Evolutionary conservation across 1,140 invertebrate genomes (phyloP).

Genomic region (Achatina immaculata): DNA sequence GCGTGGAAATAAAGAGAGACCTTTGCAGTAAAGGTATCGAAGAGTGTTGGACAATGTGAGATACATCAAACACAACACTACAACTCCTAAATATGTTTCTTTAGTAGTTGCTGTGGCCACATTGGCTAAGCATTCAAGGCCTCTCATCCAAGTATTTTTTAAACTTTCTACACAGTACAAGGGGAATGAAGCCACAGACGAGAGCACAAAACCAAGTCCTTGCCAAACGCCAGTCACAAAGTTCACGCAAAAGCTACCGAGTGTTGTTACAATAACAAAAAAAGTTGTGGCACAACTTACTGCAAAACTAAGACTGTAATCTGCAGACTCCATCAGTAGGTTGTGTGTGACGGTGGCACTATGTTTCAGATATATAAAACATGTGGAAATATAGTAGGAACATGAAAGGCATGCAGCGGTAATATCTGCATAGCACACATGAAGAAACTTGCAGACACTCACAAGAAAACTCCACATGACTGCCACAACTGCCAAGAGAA

Average conservation of each 20-base stretch:
- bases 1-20: conserved; percentile 39
- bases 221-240: conserved; percentile 38
- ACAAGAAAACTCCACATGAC: not conserved
- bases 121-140: not conserved
- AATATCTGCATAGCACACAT: not conserved
- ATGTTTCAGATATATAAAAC: not conserved
- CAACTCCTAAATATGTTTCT: conserved; percentile 47
- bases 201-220: conserved; percentile 40
- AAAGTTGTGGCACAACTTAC: not conserved
- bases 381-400: not conserved
- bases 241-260: conserved; percentile 38
- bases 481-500: not conserved
- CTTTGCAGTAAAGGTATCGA: conserved; percentile 27
- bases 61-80: conserved; percentile 41
- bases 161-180: conserved; percentile 17
- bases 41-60: conserved; percentile 34
- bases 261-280: conserved; percentile 26
- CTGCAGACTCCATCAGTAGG: not conserved
- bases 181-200: conserved; percentile 35
- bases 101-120: conserved; percentile 31
- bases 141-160: conserved; percentile 24
- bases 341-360: not conserved
- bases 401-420: not conserved
- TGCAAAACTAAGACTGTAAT: not conserved
- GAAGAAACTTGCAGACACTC: not conserved